Evolutionary conservation across 2,888 invertebrate genomes (phyloP).

Genomic region (Heliconius cydno): DNA sequence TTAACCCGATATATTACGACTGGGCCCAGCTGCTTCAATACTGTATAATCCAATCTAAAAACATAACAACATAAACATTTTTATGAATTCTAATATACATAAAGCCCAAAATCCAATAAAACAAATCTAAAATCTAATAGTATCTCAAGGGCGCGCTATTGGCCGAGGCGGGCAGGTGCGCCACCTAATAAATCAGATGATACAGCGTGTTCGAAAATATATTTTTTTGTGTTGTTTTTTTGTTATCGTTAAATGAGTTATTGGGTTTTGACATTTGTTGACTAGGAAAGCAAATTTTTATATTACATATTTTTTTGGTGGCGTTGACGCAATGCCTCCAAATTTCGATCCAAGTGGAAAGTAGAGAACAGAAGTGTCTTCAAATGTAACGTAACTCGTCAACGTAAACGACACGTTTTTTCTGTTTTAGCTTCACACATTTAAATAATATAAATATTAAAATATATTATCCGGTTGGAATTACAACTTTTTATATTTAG

Average conservation of each 20-base stretch:
- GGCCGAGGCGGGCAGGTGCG: conserved; percentile 33
- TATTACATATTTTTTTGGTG: too few relatives aligned
- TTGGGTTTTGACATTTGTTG: conserved; percentile 17
- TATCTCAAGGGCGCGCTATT: conserved; percentile 35
- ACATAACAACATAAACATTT: conserved; percentile 1
- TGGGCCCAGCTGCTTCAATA: background rate
- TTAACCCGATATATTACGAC: background rate
- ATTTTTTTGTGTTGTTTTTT: conserved; percentile 4
- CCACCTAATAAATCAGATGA: conserved; percentile 37
- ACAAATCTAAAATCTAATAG: conserved; percentile 28
- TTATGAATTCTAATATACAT: conserved; percentile 12
- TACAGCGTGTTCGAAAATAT: conserved; percentile 34
- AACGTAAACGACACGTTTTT: too few relatives aligned
- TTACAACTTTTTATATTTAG: too few relatives aligned
- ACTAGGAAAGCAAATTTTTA: background rate
- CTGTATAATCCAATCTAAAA: background rate
- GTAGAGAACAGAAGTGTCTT: too few relatives aligned
- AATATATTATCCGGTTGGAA: too few relatives aligned
- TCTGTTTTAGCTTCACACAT: too few relatives aligned
- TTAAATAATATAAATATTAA: too few relatives aligned
- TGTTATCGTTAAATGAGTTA: conserved; percentile 25
- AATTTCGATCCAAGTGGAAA: too few relatives aligned
- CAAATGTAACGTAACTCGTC: too few relatives aligned
- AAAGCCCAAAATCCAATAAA: conserved; percentile 18
- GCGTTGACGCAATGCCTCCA: background rate